Conservation (phyloP, 2,113 vertebrate species). For the Recurvirostra avosetta region DNA sequence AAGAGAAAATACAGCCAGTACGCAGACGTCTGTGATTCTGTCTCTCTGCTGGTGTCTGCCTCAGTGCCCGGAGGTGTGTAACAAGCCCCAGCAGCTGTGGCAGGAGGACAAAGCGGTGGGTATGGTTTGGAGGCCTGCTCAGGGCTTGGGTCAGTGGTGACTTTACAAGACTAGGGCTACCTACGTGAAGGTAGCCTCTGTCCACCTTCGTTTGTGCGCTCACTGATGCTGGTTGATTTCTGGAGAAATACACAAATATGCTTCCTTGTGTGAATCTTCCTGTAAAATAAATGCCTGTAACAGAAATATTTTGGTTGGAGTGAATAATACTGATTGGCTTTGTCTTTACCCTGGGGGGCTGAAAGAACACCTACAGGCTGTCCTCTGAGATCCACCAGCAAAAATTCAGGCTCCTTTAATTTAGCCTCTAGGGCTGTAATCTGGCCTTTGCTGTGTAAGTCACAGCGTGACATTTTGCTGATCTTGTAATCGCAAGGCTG, state of each 20-base stretch:
- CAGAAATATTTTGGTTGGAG: not conserved
- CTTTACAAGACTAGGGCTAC: not conserved
- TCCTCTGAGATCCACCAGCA: not conserved
- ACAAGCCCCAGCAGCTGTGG: not conserved
- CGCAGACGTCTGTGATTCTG: too few species aligned
- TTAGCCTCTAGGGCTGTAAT: not conserved
- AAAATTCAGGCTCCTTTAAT: not conserved
- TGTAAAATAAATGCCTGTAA: not conserved
- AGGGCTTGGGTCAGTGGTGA: not conserved
- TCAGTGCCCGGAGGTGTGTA: rapidly evolving
- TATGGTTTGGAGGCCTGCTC: not conserved
- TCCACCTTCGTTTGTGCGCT: not conserved
- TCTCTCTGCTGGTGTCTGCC: not conserved
- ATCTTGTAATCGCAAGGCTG: not conserved
- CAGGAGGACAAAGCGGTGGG: not conserved
- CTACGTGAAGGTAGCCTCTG: not conserved
- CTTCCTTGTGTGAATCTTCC: not conserved
- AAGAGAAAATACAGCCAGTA: not conserved
- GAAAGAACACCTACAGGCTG: not conserved
- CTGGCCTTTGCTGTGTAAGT: slow-evolving; percentile 34
- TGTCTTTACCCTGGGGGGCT: not conserved
- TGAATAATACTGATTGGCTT: not conserved
- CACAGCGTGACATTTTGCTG: not conserved
- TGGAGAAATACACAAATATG: not conserved
- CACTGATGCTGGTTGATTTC: not conserved